Evolutionary conservation across 2,888 invertebrate species (phyloP).

Genomic region (Zeuzera pyrina): DNA sequence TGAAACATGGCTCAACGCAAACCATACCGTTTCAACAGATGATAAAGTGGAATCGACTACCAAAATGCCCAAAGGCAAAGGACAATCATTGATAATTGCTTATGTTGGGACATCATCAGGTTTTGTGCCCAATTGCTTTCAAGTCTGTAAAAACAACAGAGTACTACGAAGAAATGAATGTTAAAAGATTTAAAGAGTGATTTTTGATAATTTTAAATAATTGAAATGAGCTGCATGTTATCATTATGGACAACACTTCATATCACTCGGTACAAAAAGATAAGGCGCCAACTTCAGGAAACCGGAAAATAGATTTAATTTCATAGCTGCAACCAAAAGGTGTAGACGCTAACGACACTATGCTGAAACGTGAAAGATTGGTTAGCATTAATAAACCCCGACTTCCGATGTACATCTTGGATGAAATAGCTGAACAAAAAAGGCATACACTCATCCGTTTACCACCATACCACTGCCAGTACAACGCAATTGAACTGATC

Average conservation of each 20-base stretch:
- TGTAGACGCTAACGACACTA: constrained; percentile 8
- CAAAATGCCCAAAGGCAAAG: too few relatives aligned
- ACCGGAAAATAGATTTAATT: too few relatives aligned
- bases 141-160: constrained; percentile 12
- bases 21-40: too few relatives aligned
- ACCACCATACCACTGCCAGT: constrained; percentile 16
- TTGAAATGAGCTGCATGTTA: constrained; percentile 9
- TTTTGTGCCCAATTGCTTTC: constrained; percentile 10
- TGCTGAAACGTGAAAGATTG: constrained; percentile 13
- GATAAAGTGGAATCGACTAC: too few relatives aligned
- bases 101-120: neutral
- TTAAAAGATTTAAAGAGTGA: constrained; percentile 11
- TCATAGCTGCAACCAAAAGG: constrained; percentile 13
- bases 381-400: constrained; percentile 9
- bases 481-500: constrained; percentile 14
- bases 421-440: too few relatives aligned
- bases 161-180: constrained; percentile 14
- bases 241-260: constrained; percentile 14
- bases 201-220: constrained; percentile 8
- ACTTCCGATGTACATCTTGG: constrained; percentile 8
- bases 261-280: constrained; percentile 15
- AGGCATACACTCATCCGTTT: constrained; percentile 13
- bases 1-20: too few relatives aligned
- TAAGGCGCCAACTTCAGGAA: constrained; percentile 10
- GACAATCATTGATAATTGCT: too few relatives aligned